Conservation (phyloP, 2,888 invertebrate species). For the Drosophila subquinaria region DNA sequence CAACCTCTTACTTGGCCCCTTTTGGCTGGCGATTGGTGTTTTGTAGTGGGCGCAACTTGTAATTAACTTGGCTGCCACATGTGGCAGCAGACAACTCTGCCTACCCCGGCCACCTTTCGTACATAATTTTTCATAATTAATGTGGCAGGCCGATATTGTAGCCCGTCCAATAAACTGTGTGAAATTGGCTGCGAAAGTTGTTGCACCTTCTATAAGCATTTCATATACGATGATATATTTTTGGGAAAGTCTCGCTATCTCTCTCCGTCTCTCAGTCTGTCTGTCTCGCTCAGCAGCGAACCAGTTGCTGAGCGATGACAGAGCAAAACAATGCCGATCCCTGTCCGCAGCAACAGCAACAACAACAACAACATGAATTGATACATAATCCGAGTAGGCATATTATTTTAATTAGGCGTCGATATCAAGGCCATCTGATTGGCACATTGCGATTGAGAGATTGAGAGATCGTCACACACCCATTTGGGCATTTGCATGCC, state of each 20-base stretch:
- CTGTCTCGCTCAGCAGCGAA: constrained; percentile 1
- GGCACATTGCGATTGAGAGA: constrained; percentile 72
- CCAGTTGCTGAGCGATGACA: constrained; percentile 30
- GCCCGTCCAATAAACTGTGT: constrained; percentile 57
- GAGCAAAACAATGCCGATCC: constrained; percentile 29
- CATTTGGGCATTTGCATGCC: constrained; percentile 67
- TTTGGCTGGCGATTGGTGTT: constrained; percentile 38
- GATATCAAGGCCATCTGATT: constrained; percentile 76
- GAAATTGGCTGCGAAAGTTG: constrained; percentile 71
- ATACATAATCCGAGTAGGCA: constrained; percentile 76
- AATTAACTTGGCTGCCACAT: constrained; percentile 75
- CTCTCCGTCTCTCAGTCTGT: neutral
- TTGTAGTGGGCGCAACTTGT: constrained; percentile 79
- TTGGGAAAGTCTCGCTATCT: constrained; percentile 36
- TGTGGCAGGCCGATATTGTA: constrained; percentile 50
- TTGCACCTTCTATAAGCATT: constrained; percentile 30
- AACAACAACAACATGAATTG: constrained; percentile 53
- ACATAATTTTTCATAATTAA: constrained; percentile 69
- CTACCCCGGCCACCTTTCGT: constrained; percentile 44
- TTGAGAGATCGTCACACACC: constrained; percentile 64
- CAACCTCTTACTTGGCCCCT: constrained; percentile 21
- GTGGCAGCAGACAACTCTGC: constrained; percentile 41
- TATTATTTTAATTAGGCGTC: constrained; percentile 81
- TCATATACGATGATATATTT: constrained; percentile 15
- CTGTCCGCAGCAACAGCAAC: constrained; percentile 15